Base-by-base conservation (phyloP, 2,113 vertebrate genomes). In the Nestor notabilis region DNA sequence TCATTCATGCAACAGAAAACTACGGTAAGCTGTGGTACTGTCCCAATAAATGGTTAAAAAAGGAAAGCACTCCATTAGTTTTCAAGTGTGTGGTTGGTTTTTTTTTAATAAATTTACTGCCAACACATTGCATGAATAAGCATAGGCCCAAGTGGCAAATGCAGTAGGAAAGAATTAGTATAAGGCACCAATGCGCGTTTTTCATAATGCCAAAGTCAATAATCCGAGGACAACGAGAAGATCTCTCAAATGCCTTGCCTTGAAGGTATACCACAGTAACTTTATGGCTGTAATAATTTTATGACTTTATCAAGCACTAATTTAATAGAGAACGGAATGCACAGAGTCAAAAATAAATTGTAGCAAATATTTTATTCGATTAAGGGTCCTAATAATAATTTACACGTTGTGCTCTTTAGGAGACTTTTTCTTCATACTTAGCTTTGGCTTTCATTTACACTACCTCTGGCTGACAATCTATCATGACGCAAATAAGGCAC, bases 291-390 rank as follows among this genome's bases (percentile, higher is more conserved):
- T 27, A 83, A 74, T 80, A 80, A 93, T 92, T 92, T 82, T 66
- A 93, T 94, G 79, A 85, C 49, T 75, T 75, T 90, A 96, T 97
- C 93, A 94, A 90, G 93, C 91, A 95, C 83, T 94, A 92, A 97
- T 96, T 97, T 96, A 95, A 87, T 82, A 95, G 86, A 92, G 88
- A 87, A 86, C 85, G 86, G 87, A 96, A 63, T 79, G 76, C 43
- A 83, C 43, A 63, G 25, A 94, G 47, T 89, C 91, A 97, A 97
- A 98, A 97, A 94, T 80, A 98, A 97, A 97, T 94, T 75, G 87
- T 61, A 82, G 71, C 65, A 68, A 93, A 71, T 90, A 93, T 58
- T 91, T 95, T 87, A 91, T 95, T 93, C 69, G 76, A 93, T 97
- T 96, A 97, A 95, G 89, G 95, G 81, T 84, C 87, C 70, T 95